Evolutionary conservation across 2,113 vertebrate species (phyloP).

Genomic region (Gasterosteus aculeatus): DNA sequence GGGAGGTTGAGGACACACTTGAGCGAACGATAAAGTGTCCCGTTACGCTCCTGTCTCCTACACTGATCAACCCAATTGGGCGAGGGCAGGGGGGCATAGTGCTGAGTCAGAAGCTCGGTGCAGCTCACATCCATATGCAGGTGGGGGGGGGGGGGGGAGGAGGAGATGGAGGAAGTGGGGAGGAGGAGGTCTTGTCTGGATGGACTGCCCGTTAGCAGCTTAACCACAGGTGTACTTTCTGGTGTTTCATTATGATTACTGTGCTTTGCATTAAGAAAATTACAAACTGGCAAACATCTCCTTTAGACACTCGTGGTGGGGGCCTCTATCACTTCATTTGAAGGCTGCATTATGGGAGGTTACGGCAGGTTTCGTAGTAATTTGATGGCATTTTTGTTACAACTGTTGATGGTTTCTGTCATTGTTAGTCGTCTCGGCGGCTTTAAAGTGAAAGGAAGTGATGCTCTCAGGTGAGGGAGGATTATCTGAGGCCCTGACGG

Average conservation of each 20-base stretch:
- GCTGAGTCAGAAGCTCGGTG: slow-evolving; percentile 87
- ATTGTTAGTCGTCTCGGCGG: neutral
- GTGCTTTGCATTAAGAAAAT: slow-evolving; percentile 71
- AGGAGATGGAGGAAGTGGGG: neutral
- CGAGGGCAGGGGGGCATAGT: slow-evolving; percentile 70
- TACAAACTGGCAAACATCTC: slow-evolving; percentile 62
- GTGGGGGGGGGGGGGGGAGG: slow-evolving; percentile 74
- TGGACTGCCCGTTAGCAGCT: slow-evolving; percentile 84
- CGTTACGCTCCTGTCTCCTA: slow-evolving; percentile 60
- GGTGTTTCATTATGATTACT: slow-evolving; percentile 58
- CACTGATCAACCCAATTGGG: slow-evolving; percentile 85
- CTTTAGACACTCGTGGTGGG: slow-evolving; percentile 38
- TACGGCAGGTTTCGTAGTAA: slow-evolving; percentile 43
- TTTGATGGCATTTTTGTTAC: slow-evolving; percentile 36
- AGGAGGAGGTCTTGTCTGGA: slow-evolving; percentile 54
- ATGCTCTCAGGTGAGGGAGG: slow-evolving; percentile 1
- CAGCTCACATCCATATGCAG: slow-evolving; percentile 87
- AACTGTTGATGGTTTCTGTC: neutral
- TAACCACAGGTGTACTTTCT: slow-evolving; percentile 55
- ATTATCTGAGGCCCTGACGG: slow-evolving; percentile 14
- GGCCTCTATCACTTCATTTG: too few species aligned
- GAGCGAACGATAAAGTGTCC: slow-evolving; percentile 51
- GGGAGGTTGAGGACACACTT: slow-evolving; percentile 44
- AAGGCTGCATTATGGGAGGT: neutral
- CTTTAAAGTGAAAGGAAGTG: slow-evolving; percentile 42